These are phyloP conservation scores for Pharmacophagus antenor DNA, from an alignment of 2,888 invertebrate species.

Conservation along the genomic window DNA sequence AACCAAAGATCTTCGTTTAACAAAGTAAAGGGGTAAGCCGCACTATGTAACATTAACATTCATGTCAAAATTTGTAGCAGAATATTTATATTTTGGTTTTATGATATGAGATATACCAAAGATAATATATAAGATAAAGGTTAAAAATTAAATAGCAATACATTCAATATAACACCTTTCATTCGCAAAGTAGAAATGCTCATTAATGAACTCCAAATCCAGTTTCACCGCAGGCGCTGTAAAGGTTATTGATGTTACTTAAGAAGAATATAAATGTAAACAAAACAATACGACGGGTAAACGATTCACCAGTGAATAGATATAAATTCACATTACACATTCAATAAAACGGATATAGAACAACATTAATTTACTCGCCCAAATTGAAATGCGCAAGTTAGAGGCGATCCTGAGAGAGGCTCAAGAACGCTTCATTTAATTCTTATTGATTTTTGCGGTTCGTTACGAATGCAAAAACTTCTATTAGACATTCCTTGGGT, in stretches of 20 bases:
- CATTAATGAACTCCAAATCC: not conserved
- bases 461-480: constrained; percentile 73
- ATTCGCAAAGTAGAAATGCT: not conserved
- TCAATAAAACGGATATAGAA: constrained; percentile 23
- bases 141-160: not conserved
- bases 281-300: not conserved
- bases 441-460: constrained; percentile 63
- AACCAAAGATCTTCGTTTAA: too few species aligned
- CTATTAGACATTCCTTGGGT: constrained; percentile 59
- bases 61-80: too few species aligned
- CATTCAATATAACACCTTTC: not conserved
- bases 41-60: too few species aligned
- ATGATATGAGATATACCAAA: not conserved
- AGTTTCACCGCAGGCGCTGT: not conserved
- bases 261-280: not conserved
- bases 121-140: not conserved
- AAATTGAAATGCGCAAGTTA: constrained; percentile 33
- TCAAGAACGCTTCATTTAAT: constrained; percentile 55
- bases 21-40: too few species aligned
- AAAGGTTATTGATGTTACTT: not conserved
- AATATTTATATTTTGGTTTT: too few species aligned
- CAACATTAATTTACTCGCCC: constrained; percentile 32
- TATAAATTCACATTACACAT: constrained; percentile 25
- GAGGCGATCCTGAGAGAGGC: constrained; percentile 31
- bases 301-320: constrained; percentile 2